A percentile compares a stretch with the other conserved stretches of the same genome.
Conservation (phyloP, 2,797 vertebrate genomes). For the Epinephelus coioides region DNA sequence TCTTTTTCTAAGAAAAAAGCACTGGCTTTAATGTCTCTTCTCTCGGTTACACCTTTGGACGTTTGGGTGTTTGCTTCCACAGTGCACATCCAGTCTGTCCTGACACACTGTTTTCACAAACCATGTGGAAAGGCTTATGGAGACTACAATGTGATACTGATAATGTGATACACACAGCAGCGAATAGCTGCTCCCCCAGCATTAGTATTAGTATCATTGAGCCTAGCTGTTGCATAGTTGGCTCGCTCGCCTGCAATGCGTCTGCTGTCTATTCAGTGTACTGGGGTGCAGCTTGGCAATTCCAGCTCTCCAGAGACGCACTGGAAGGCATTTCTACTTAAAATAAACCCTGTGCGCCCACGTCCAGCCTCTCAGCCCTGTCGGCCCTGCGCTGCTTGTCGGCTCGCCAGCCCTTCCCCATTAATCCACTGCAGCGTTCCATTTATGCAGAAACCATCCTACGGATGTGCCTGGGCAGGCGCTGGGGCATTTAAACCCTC, state of each 20-base stretch:
- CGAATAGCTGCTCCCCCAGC: constrained; percentile 66
- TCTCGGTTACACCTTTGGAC: constrained; percentile 65
- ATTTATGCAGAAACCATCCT: constrained; percentile 82
- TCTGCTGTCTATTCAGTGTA: constrained; percentile 77
- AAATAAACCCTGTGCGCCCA: constrained; percentile 85
- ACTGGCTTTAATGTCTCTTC: constrained; percentile 37
- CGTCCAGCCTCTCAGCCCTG: constrained; percentile 77
- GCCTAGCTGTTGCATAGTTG: constrained; percentile 77
- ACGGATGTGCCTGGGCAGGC: constrained; percentile 79
- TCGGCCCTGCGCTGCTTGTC: constrained; percentile 72
- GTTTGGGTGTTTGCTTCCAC: constrained; percentile 61
- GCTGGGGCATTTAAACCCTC: constrained; percentile 74
- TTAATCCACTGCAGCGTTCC: constrained; percentile 83
- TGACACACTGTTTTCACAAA: constrained; percentile 69
- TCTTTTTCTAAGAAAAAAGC: constrained; percentile 10
- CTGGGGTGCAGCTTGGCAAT: constrained; percentile 79
- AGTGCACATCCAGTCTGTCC: constrained; percentile 43
- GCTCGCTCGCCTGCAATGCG: constrained; percentile 79
- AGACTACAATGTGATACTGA: constrained; percentile 74
- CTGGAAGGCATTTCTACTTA: constrained; percentile 85
- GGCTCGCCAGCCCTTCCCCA: constrained; percentile 80
- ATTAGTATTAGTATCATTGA: constrained; percentile 75
- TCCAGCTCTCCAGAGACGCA: constrained; percentile 80
- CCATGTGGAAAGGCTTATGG: constrained; percentile 79
- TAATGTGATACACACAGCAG: constrained; percentile 74